Evolutionary conservation across 2,113 vertebrate genomes (phyloP), one percentile per base, ranked within the genome.

Genomic region (Nesospiza acunhae): DNA sequence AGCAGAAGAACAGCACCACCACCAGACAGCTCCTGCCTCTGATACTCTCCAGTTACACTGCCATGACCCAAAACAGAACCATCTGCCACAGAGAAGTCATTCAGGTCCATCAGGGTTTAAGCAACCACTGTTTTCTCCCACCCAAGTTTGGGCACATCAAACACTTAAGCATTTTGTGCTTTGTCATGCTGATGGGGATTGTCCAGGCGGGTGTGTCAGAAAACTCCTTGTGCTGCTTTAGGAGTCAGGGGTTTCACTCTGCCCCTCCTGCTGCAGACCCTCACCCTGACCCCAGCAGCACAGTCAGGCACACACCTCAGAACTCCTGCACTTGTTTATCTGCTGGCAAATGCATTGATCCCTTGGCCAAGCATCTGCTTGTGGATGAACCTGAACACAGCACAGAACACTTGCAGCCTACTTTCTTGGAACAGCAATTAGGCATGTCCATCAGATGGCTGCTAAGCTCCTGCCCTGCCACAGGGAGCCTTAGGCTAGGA

Each of bases 351-450:
- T 0, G 0, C 58, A 76, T 72, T 0, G 13, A 86, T 83, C 59
- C 44, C 30, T 50, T 14, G 13, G 9, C 42, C 0, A 1, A 85
- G 33, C 14, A 1, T 8, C 70, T 31, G 60, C 46, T 35, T 13
- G 18, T 67, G 44, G 53, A 30, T 58, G 46, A 37, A 33, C n/a
- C 28, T 16, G 64, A 60, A 33, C 41, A 31, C 1, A 0, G 63
- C 42, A 17, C 3, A 55, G 68, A 47, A 73, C 13, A 1, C 47
- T 62, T 42, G 20, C 15, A 92, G 90, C 56, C 60, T 47, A 7
- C 35, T 80, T 89, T 84, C 93, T 82, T 47, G 44, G 84, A 95
- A 85, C 28, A 69, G 44, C 53, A 73, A 64, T 87, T 75, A 93
- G 62, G 22, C 31, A 28, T 11, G 41, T 46, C 42, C 87, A 35